Evolutionary conservation across 1,140 invertebrate genomes (phyloP), one percentile per base, ranked within the genome.

Genomic region (Drosophila erecta): DNA sequence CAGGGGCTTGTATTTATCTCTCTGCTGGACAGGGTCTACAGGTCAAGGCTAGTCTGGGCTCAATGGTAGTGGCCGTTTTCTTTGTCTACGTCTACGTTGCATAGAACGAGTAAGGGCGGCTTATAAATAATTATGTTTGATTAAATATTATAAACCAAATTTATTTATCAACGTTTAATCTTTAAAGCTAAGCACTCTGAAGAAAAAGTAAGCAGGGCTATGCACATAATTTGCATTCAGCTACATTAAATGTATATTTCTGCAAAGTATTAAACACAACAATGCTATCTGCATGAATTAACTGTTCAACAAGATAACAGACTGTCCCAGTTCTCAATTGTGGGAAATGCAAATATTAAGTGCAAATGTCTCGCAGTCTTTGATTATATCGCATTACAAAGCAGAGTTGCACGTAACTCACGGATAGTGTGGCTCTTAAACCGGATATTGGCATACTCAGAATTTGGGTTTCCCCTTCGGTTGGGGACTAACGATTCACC

Each of bases 41-140:
- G 58, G 64, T 66, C 64, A 66, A 66, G 64, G 58, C 3, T 24
- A 50, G 24, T 41, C 58, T 41, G 43, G 50, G 47, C 4, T 33
- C n/a, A n/a, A 6, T 4, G 11, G 8, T 11, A 15, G 24, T 15
- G 11, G 3, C 24, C 24, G 24, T 24, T 37, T 37, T 38, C 8
- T 38, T 0, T 30, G 7, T 8, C 30, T 30, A 30, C 1, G 27
- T 30, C 27, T 30, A 30, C 8, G 30, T 0, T 1, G 8, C 7
- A 30, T 8, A 2, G 8, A 30, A 2, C 30, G 30, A 30, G 30
- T 30, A 2, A 30, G 7, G 8, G 8, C 27, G 8, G 2, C 7
- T 0, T 8, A 30, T 30, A 30, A 30, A 30, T 30, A 30, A 30
- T 30, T 8, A 2, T 7, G 7, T 30, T 30, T 8, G 27, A 30